These are phyloP conservation scores for Cheilosia impressa DNA, from an alignment of 2,888 invertebrate species.

Conservation along the genomic window DNA sequence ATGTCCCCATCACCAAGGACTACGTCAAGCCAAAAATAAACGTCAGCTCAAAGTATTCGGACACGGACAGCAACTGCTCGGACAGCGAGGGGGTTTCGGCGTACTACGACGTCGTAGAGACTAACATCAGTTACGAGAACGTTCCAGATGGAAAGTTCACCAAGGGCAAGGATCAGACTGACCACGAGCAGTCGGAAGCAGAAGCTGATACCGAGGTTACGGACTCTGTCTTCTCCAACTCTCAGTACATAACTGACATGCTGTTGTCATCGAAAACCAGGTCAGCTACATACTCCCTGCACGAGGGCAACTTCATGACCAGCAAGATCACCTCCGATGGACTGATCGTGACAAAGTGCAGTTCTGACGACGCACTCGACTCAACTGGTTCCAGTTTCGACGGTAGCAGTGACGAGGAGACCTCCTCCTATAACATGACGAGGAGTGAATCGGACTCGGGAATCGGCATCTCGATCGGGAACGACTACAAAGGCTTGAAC, in stretches of 20 bases:
- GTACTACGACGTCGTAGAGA: constrained; percentile 83
- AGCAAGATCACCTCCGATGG: constrained; percentile 84
- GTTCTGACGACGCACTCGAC: constrained; percentile 83
- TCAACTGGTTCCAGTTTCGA: constrained; percentile 83
- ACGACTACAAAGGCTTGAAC: constrained; percentile 80
- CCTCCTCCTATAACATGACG: constrained; percentile 83
- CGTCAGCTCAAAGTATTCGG: constrained; percentile 84
- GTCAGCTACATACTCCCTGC: constrained; percentile 82
- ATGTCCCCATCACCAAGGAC: constrained; percentile 88
- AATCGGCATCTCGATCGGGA: constrained; percentile 83
- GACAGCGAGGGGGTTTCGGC: constrained; percentile 85
- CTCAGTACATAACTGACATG: constrained; percentile 83
- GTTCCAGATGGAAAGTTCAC: constrained; percentile 81
- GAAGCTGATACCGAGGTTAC: constrained; percentile 55
- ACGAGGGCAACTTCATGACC: constrained; percentile 83
- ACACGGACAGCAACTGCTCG: constrained; percentile 86
- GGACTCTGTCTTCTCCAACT: constrained; percentile 79
- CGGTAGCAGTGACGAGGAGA: constrained; percentile 83
- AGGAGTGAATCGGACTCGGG: constrained; percentile 84
- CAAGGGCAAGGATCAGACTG: constrained; percentile 76
- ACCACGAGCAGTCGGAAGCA: constrained; percentile 45
- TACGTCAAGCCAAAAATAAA: constrained; percentile 88
- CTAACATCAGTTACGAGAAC: constrained; percentile 82
- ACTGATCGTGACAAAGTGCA: constrained; percentile 83
- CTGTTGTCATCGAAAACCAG: constrained; percentile 82